Evolutionary conservation across 2,113 vertebrate genomes (phyloP).

Genomic region (Alaudala cheleensis): DNA sequence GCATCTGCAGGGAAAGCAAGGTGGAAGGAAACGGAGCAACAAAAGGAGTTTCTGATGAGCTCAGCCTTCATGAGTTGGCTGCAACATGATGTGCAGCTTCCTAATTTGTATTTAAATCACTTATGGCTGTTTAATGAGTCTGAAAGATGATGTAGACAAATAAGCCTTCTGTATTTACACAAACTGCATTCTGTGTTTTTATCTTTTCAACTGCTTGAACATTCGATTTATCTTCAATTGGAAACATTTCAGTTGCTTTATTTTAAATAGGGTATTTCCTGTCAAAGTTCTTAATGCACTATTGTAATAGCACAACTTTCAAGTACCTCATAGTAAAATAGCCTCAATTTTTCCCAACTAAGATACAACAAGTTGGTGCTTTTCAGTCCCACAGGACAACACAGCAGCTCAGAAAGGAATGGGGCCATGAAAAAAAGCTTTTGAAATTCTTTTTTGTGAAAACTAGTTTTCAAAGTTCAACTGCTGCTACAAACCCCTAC

Average conservation of each 20-base stretch:
- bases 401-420: background rate
- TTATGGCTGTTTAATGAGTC: conserved; percentile 28
- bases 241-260: background rate
- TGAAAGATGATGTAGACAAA: conserved; percentile 50
- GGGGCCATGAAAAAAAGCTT: background rate
- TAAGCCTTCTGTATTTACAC: conserved; percentile 9
- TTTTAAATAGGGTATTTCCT: background rate
- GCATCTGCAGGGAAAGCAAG: background rate
- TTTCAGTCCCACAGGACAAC: background rate
- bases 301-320: background rate
- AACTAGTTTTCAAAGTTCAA: background rate
- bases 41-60: conserved; percentile 38
- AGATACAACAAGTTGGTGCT: background rate
- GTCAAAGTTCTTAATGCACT: background rate
- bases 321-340: background rate
- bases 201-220: conserved; percentile 16
- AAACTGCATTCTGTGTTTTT: conserved; percentile 4
- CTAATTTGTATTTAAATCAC: conserved; percentile 49
- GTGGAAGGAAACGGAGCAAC: background rate
- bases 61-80: conserved; percentile 36
- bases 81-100: conserved; percentile 38
- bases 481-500: background rate
- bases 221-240: background rate
- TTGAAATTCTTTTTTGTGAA: background rate
- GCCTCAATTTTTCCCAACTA: background rate